Evolutionary conservation across 2,797 vertebrate species (phyloP).

Genomic region (Stomatorhinus walkeri): DNA sequence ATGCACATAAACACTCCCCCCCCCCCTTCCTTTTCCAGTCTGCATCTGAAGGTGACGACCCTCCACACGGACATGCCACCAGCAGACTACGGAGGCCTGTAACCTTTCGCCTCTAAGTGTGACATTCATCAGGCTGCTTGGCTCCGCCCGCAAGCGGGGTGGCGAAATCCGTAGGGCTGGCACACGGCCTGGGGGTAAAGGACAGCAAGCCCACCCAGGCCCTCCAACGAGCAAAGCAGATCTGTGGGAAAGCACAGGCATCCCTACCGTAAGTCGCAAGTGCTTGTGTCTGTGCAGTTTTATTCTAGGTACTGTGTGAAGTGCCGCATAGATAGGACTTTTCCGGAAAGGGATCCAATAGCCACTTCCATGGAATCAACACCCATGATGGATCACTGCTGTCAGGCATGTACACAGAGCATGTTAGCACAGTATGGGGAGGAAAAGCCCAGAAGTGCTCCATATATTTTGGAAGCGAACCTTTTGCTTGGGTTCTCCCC

Average conservation of each 20-base stretch:
- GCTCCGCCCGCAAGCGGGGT: background rate
- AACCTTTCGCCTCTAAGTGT: slow-evolving; percentile 12
- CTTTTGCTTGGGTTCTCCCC: background rate
- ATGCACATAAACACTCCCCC: background rate
- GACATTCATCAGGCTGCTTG: background rate
- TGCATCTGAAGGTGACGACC: background rate
- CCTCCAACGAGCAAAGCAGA: background rate
- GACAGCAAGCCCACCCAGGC: background rate
- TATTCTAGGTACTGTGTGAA: background rate
- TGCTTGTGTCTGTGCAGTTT: background rate
- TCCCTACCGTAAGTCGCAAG: background rate
- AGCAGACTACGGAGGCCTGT: background rate
- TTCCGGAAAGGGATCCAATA: background rate
- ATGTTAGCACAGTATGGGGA: background rate
- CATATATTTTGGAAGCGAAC: background rate
- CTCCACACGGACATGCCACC: background rate
- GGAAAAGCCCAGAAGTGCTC: background rate
- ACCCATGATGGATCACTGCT: background rate
- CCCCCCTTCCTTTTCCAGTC: background rate
- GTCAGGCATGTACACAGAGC: background rate
- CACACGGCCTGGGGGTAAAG: background rate
- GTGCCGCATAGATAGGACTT: background rate
- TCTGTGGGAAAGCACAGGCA: background rate
- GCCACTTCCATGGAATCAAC: background rate
- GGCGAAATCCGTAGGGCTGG: background rate